Evolutionary conservation across 2,888 invertebrate genomes (phyloP).

Genomic region (Hipparchia sbordonii): DNA sequence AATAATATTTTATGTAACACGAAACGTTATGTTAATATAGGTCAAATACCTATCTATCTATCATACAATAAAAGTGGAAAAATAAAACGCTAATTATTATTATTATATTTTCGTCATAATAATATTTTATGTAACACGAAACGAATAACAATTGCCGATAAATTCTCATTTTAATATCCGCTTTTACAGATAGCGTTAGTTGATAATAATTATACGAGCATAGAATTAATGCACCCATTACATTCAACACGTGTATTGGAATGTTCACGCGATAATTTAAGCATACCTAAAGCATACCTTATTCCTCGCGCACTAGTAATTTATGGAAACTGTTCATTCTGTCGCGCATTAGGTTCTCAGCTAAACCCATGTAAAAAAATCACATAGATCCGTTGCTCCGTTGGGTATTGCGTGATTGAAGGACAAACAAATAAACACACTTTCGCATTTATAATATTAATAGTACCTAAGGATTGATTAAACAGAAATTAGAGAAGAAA

Average conservation of each 20-base stretch:
- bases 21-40: no score
- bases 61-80: conserved; percentile 23
- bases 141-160: conserved; percentile 41
- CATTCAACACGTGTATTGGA: conserved; percentile 34
- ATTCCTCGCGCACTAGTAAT: no score
- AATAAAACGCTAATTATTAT: conserved; percentile 9
- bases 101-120: conserved; percentile 10
- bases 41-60: no score
- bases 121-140: conserved; percentile 37
- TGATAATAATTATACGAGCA: conserved; percentile 23
- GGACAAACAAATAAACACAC: not conserved
- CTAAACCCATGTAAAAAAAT: no score
- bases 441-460: not conserved
- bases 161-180: conserved; percentile 41
- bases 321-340: no score
- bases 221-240: conserved; percentile 18
- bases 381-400: not conserved
- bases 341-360: no score
- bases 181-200: conserved; percentile 35
- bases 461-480: no score
- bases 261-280: not conserved
- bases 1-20: conserved; percentile 36
- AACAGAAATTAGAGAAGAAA: no score
- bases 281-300: no score
- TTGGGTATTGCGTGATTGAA: not conserved